Evolutionary conservation across 2,113 vertebrate genomes (phyloP).

Genomic region (Tor tambroides): DNA sequence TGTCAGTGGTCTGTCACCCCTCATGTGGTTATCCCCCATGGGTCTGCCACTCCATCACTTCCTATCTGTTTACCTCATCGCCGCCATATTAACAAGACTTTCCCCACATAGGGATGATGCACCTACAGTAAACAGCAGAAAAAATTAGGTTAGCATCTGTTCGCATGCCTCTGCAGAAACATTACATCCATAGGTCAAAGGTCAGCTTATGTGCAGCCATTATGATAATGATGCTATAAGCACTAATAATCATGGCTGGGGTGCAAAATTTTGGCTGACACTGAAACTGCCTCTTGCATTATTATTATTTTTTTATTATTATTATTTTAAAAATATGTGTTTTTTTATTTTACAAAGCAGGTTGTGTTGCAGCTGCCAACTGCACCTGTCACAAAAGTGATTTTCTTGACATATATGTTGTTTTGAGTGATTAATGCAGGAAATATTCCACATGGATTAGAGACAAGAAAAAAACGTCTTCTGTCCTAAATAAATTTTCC

Average conservation of each 20-base stretch:
- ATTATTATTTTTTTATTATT: background rate
- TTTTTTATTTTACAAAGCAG: background rate
- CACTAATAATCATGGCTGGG: background rate
- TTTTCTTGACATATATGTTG: background rate
- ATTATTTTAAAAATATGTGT: background rate
- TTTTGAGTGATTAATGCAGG: background rate
- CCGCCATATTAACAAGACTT: conserved; percentile 56
- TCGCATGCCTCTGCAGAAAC: background rate
- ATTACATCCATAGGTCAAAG: conserved; percentile 27
- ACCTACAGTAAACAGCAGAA: conserved; percentile 6
- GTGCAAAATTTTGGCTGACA: background rate
- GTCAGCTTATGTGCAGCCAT: conserved; percentile 8
- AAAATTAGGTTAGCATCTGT: conserved; percentile 4
- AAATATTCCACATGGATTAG: background rate
- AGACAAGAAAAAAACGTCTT: background rate
- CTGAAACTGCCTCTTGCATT: background rate
- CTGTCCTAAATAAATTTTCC: background rate
- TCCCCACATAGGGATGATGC: conserved; percentile 12
- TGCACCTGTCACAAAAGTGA: background rate
- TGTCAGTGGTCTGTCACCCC: conserved; percentile 61
- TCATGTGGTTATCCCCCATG: conserved; percentile 57
- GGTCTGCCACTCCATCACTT: conserved; percentile 59
- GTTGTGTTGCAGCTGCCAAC: background rate
- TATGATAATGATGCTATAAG: background rate
- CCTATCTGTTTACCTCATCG: conserved; percentile 61